Evolutionary conservation across 2,113 vertebrate species (phyloP).

Genomic region (Caracal caracal): DNA sequence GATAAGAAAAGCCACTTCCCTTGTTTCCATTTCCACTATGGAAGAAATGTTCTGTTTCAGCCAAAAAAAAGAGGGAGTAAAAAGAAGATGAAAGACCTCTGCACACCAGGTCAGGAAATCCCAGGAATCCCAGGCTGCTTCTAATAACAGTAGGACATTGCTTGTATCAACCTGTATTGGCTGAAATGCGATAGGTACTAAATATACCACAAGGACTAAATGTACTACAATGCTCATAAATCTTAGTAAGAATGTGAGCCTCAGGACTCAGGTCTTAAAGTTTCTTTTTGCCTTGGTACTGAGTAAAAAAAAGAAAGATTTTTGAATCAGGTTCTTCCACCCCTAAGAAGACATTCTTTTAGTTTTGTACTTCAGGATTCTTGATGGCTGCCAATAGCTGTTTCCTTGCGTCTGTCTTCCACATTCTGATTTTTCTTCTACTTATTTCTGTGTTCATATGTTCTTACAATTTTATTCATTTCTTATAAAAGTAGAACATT

Average conservation of each 20-base stretch:
- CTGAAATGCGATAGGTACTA: slow-evolving; percentile 32
- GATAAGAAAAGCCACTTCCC: slow-evolving; percentile 18
- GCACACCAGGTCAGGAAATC: slow-evolving; percentile 39
- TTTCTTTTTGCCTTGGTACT: not conserved
- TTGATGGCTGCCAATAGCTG: not conserved
- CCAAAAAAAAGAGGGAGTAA: not conserved
- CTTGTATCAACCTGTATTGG: not conserved
- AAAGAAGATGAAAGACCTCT: slow-evolving; percentile 29
- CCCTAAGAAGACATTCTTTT: not conserved
- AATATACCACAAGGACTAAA: not conserved
- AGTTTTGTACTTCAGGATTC: not conserved
- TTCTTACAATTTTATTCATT: not conserved
- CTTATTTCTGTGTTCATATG: not conserved
- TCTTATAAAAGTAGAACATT: not conserved
- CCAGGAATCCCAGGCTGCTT: slow-evolving; percentile 48
- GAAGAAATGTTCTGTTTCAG: not conserved
- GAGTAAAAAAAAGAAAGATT: not conserved
- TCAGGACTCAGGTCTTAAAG: not conserved
- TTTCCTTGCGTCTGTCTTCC: not conserved
- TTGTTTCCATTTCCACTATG: not conserved
- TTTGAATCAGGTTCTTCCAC: not conserved
- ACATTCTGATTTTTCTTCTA: not conserved
- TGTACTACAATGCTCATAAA: not conserved
- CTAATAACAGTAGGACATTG: slow-evolving; percentile 2
- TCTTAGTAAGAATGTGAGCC: not conserved